phyloP scores from a whole-genome alignment of 2,797 vertebrate genomes.

The Gymnothorax javanicus region DNA sequence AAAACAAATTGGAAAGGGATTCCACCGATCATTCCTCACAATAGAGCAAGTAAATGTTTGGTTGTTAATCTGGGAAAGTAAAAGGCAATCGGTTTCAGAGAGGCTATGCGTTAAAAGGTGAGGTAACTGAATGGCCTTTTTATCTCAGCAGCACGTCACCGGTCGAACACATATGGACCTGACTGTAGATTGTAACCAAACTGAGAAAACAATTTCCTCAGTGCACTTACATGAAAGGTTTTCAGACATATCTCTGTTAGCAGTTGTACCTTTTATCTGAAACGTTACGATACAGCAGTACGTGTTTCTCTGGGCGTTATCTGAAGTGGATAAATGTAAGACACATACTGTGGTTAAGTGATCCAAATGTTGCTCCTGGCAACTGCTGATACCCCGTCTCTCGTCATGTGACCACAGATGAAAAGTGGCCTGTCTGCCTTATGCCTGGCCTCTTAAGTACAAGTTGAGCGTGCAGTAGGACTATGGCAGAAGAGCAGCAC shows the following conservation, averaged over 20 bases:
- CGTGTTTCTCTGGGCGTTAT: constrained; percentile 48
- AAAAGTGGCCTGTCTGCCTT: constrained; percentile 39
- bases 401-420: constrained; percentile 41
- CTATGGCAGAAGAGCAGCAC: background rate
- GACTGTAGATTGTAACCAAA: background rate
- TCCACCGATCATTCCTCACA: no score
- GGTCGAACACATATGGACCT: background rate
- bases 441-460: constrained; percentile 5
- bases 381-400: constrained; percentile 42
- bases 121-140: no score
- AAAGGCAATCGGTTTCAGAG: no score
- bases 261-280: background rate
- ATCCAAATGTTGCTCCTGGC: constrained; percentile 49
- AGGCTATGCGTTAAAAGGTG: no score
- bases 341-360: constrained; percentile 39
- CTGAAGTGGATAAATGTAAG: constrained; percentile 47
- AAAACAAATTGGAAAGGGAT: no score
- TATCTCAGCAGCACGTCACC: no score
- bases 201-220: background rate
- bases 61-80: no score
- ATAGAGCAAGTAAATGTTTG: no score
- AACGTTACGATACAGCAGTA: constrained; percentile 31
- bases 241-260: constrained; percentile 7
- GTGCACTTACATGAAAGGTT: constrained; percentile 3
- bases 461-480: background rate